Conservation (phyloP, 2,113 vertebrate genomes). For the Eolophus roseicapilla region DNA sequence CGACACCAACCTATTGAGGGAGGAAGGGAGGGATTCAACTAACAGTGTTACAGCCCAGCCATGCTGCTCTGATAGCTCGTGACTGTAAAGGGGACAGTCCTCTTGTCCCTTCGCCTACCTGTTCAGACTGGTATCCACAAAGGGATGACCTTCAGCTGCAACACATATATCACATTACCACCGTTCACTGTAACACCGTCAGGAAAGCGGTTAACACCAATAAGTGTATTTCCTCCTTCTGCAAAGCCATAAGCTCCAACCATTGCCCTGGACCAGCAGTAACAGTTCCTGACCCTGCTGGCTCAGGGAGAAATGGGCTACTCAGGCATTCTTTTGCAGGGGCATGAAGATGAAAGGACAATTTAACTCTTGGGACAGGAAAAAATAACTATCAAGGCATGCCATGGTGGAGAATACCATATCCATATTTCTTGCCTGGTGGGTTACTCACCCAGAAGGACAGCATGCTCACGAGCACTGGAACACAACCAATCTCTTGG, state of each 20-base stretch:
- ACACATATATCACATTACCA: not conserved
- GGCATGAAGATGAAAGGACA: not conserved
- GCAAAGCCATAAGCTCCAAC: not conserved
- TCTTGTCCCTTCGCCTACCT: not conserved
- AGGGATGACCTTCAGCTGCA: not conserved
- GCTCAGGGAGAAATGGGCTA: not conserved
- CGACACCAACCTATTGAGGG: accelerated
- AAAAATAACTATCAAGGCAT: not conserved
- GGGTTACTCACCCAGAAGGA: not conserved
- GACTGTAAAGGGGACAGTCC: not conserved
- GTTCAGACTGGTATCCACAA: not conserved
- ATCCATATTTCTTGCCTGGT: not conserved
- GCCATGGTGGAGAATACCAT: not conserved
- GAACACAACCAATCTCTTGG: not conserved
- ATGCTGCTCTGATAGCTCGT: not conserved
- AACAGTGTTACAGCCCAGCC: not conserved
- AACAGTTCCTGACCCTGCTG: not conserved
- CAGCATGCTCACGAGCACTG: accelerated
- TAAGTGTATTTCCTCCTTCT: not conserved
- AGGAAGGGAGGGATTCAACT: not conserved
- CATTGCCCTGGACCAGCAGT: not conserved
- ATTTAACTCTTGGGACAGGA: not conserved
- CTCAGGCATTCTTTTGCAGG: not conserved
- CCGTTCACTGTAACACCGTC: not conserved
- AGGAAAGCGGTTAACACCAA: not conserved